phyloP scores from a whole-genome alignment of 2,113 vertebrate genomes.

The Xerus inauris region DNA sequence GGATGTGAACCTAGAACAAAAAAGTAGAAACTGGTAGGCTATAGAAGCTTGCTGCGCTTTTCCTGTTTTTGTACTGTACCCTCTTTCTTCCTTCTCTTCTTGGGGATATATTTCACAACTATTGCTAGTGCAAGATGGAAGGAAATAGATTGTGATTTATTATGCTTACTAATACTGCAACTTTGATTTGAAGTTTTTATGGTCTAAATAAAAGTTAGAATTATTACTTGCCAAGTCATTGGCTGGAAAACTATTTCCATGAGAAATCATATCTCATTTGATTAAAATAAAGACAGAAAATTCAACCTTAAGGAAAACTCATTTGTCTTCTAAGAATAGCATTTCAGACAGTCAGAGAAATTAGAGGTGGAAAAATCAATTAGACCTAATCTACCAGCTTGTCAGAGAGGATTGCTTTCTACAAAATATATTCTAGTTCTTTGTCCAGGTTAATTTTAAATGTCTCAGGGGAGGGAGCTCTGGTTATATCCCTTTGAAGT shows the following conservation, averaged over 20 bases:
- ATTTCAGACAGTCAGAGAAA: slow-evolving; percentile 69
- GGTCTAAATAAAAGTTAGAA: slow-evolving; percentile 46
- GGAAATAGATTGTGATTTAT: slow-evolving; percentile 24
- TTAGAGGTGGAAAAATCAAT: slow-evolving; percentile 79
- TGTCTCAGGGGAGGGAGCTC: slow-evolving; percentile 30
- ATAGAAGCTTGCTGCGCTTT: neutral
- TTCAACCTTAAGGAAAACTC: slow-evolving; percentile 65
- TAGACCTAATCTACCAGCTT: slow-evolving; percentile 72
- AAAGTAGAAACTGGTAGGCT: neutral
- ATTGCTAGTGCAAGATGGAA: neutral
- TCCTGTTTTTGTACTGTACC: neutral
- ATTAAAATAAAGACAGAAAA: slow-evolving; percentile 74
- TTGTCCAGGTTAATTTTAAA: slow-evolving; percentile 74
- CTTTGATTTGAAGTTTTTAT: slow-evolving; percentile 59
- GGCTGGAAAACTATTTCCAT: slow-evolving; percentile 69
- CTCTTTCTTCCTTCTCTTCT: neutral
- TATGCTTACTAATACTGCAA: slow-evolving; percentile 40
- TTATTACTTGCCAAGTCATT: slow-evolving; percentile 56
- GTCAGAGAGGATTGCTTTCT: slow-evolving; percentile 69
- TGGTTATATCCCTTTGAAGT: slow-evolving; percentile 59
- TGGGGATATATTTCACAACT: neutral
- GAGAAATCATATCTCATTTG: slow-evolving; percentile 68
- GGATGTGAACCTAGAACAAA: neutral
- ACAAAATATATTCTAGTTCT: slow-evolving; percentile 70
- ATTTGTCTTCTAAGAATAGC: slow-evolving; percentile 76